These are phyloP conservation scores for Styela clava DNA, from an alignment of 23 tunicate genomes.

Conservation along the genomic window DNA sequence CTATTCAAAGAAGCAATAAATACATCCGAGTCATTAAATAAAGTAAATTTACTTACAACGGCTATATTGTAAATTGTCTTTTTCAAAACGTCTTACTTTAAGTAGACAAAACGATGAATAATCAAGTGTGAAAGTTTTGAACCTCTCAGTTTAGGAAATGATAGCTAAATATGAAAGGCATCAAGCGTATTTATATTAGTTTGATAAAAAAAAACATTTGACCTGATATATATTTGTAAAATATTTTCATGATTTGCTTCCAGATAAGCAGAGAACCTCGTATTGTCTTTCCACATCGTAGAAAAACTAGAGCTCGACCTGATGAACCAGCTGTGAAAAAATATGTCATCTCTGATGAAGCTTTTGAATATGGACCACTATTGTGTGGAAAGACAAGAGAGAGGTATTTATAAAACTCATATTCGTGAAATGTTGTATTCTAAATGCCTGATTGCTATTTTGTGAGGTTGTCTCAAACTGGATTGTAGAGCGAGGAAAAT, in stretches of 20 bases:
- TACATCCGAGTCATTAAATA: no score
- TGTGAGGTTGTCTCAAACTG: background rate
- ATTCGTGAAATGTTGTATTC: no score
- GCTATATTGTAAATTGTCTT: no score
- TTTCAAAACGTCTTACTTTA: no score
- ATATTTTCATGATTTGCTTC: background rate
- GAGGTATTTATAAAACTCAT: conserved; percentile 37
- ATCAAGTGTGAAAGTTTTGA: no score
- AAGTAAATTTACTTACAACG: no score
- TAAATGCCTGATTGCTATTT: background rate
- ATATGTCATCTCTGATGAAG: conserved; percentile 77
- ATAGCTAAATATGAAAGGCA: no score
- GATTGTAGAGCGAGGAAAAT: background rate
- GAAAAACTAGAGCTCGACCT: conserved; percentile 50
- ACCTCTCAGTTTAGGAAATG: no score
- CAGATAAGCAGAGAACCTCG: conserved; percentile 80
- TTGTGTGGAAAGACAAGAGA: conserved; percentile 96
- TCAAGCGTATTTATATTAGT: no score
- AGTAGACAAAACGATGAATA: no score
- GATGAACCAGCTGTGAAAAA: conserved; percentile 92
- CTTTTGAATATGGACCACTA: conserved; percentile 94
- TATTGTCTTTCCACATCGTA: conserved; percentile 72
- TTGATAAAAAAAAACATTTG: background rate
- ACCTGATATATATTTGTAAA: background rate
- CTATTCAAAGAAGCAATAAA: no score